Evolutionary conservation across 2,888 invertebrate species (phyloP).

Genomic region (Caenorhabditis angaria): DNA sequence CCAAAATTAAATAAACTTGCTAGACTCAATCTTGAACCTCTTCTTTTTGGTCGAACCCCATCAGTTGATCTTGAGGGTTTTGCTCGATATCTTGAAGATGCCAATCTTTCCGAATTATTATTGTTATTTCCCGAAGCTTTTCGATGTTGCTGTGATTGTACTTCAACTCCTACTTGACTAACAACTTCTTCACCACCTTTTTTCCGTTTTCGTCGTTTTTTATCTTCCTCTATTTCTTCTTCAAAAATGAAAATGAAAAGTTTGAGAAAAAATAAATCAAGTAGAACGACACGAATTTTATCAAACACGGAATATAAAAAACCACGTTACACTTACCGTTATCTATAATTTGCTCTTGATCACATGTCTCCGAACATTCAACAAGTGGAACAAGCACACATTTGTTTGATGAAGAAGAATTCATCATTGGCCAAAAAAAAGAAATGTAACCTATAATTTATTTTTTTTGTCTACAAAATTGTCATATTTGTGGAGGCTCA

Average conservation of each 20-base stretch:
- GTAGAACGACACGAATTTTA: background rate
- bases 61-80: conserved; percentile 38
- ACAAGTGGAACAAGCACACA: conserved; percentile 49
- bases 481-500: too few species aligned
- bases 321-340: background rate
- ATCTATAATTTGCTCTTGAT: conserved; percentile 25
- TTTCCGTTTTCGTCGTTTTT: conserved; percentile 3
- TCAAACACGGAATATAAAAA: too few species aligned
- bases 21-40: conserved; percentile 49
- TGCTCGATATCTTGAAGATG: conserved; percentile 29
- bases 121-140: conserved; percentile 6
- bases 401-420: conserved; percentile 24
- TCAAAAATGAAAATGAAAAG: background rate
- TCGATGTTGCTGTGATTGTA: conserved; percentile 13
- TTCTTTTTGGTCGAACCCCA: conserved; percentile 28
- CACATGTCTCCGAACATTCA: conserved; percentile 36
- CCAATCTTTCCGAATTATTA: conserved; percentile 27
- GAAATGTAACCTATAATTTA: too few species aligned
- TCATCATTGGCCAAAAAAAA: too few species aligned
- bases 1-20: conserved; percentile 48
- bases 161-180: conserved; percentile 21
- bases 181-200: conserved; percentile 18
- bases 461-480: too few species aligned
- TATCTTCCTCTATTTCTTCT: conserved; percentile 5
- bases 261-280: background rate